Base-by-base conservation (phyloP, 1,140 invertebrate genomes). In the Panagrolaimus sp. region DNA sequence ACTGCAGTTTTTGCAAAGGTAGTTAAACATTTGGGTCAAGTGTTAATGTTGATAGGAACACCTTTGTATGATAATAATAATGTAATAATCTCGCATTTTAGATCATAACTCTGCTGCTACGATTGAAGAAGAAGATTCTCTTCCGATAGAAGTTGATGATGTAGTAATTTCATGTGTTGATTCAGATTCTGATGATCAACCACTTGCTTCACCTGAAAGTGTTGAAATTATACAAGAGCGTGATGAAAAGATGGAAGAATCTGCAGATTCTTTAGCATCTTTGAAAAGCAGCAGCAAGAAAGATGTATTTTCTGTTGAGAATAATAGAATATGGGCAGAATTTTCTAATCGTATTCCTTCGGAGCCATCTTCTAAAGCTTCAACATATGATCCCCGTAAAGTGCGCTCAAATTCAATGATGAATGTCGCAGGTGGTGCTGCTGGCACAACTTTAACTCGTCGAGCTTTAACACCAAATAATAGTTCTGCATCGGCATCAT, bases 321-420 rank as follows among this genome's bases (percentile, higher is more conserved):
- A 67, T 32, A 70, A 70, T 26, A 64, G 45, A 26, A 38, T 63
- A 8, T 72, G 71, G 71, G 44, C 28, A 3, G 71, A 72, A 46
- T 43, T 72, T 17, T 72, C 71, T 15, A 46, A 73, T 43, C 43
- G 64, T 28, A 72, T 72, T 47, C 71, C 71, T 8, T 72, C 71
- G 1, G 68, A 72, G 38, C 70, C 71, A 3, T 68, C 43, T 0
- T 32, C 24, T 7, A 68, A 68, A 38, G 47, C 26, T 17, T 46
- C 72, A 21, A 72, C 71, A 1, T 65, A 52, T 38, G 71, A 72
- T 44, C 58, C 62, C 5, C 24, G 63, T 24, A 28, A 44, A n/a
- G 68, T 24, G 2, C 10, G 44, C 6, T 68, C 67, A 4, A 66
- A 43, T 45, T 69, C 67, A 4, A 12, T 69, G 26, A 32, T 69